These are phyloP conservation scores for Anthoscopus minutus DNA, from an alignment of 2,113 vertebrate genomes.

Conservation along the genomic window DNA sequence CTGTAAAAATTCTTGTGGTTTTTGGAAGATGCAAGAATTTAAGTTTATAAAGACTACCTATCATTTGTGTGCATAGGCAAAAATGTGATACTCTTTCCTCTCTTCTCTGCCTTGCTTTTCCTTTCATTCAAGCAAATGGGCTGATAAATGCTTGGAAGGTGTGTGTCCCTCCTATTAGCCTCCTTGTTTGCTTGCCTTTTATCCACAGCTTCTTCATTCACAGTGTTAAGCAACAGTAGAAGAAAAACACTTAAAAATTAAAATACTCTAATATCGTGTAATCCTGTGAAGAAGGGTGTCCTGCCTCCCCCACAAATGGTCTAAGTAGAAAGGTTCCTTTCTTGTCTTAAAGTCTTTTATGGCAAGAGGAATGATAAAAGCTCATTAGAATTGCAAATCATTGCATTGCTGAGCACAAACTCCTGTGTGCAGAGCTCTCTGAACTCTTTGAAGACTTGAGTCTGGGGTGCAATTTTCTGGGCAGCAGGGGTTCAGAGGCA, in stretches of 20 bases:
- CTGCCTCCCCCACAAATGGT: neutral
- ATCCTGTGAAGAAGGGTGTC: neutral
- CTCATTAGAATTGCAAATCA: neutral
- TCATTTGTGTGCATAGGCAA: neutral
- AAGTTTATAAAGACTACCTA: neutral
- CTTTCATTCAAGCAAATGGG: neutral
- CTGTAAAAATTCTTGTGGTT: neutral
- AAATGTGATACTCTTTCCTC: neutral
- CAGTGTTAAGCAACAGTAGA: neutral
- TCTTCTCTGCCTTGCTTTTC: neutral
- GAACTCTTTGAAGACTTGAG: neutral
- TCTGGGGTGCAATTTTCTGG: neutral
- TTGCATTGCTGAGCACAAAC: neutral
- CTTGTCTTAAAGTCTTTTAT: neutral
- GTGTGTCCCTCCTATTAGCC: neutral
- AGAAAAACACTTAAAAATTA: neutral
- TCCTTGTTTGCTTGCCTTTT: neutral
- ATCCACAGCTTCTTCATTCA: neutral
- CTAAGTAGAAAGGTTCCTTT: neutral
- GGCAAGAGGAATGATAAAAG: neutral
- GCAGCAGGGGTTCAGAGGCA: neutral
- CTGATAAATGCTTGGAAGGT: neutral
- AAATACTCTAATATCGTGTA: accelerated
- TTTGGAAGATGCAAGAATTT: neutral
- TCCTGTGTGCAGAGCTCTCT: neutral